These are phyloP conservation scores for Phrixothrix hirtus DNA, from an alignment of 2,888 invertebrate genomes.

Conservation along the genomic window DNA sequence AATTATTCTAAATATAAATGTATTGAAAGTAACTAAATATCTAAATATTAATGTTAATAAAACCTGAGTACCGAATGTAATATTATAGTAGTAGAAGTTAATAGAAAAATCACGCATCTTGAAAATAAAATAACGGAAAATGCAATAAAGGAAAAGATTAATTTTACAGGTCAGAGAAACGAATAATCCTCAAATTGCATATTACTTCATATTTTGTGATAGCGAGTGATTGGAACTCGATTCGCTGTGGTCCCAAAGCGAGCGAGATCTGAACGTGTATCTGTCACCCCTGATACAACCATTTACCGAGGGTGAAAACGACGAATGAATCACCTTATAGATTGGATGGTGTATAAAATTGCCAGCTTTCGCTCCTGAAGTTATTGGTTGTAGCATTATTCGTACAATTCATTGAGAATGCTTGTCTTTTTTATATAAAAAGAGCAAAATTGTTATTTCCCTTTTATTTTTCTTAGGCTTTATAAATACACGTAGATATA, in stretches of 20 bases:
- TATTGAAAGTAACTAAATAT: too few species aligned
- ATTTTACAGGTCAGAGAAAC: constrained; percentile 19
- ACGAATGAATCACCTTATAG: constrained; percentile 29
- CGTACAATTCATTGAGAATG: constrained; percentile 5
- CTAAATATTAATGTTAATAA: too few species aligned
- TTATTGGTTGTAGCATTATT: constrained; percentile 20
- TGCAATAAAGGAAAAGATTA: neutral
- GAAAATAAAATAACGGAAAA: neutral
- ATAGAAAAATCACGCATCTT: too few species aligned
- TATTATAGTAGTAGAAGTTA: too few species aligned
- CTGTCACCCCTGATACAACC: constrained; percentile 28
- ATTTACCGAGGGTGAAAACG: constrained; percentile 26
- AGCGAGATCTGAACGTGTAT: constrained; percentile 16
- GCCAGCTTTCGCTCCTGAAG: constrained; percentile 23
- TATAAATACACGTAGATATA: too few species aligned
- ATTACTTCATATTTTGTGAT: constrained; percentile 18
- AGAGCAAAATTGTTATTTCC: too few species aligned
- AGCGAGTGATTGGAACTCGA: constrained; percentile 23
- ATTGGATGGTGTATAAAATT: constrained; percentile 30
- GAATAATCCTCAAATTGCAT: constrained; percentile 24
- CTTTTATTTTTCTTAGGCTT: too few species aligned
- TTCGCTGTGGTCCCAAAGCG: constrained; percentile 19
- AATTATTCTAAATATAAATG: too few species aligned
- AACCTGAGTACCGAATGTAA: too few species aligned
- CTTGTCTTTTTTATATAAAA: too few species aligned